phyloP scores from a whole-genome alignment of 1,140 invertebrate species.

The Capitella teleta region DNA sequence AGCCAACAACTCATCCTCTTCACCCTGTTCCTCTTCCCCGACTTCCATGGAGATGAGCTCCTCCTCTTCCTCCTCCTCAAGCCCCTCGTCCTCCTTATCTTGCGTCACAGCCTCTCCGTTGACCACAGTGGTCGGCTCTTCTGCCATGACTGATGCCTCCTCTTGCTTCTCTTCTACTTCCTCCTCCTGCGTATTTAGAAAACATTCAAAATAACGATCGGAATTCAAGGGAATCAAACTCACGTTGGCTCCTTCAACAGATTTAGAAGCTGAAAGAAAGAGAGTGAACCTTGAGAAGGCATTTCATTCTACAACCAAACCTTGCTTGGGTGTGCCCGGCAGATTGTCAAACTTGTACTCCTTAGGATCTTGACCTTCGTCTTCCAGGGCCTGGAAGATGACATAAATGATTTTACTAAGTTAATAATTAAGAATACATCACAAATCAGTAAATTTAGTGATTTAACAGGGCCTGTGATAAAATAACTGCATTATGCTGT shows the following conservation, averaged over 20 bases:
- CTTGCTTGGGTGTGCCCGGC: too few relatives aligned
- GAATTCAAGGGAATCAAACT: not conserved
- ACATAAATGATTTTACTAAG: too few relatives aligned
- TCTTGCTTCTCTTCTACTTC: too few relatives aligned
- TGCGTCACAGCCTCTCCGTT: conserved; percentile 1
- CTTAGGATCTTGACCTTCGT: conserved; percentile 68
- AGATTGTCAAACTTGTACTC: conserved; percentile 57
- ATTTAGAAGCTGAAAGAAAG: not conserved
- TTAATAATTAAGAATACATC: too few relatives aligned
- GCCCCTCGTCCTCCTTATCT: not conserved
- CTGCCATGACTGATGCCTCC: too few relatives aligned
- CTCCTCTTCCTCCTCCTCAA: conserved; percentile 1
- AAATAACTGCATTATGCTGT: too few relatives aligned
- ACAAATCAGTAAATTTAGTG: too few relatives aligned
- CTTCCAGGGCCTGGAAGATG: conserved; percentile 55
- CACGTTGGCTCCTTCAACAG: not conserved
- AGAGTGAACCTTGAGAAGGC: too few relatives aligned
- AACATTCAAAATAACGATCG: not conserved
- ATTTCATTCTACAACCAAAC: too few relatives aligned
- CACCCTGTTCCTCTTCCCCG: conserved; percentile 12
- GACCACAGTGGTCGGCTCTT: too few relatives aligned
- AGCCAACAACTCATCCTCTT: conserved; percentile 18
- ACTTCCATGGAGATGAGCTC: not conserved
- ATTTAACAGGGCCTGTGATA: too few relatives aligned
- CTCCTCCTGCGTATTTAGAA: not conserved